Conservation (phyloP, 2,888 invertebrate genomes). For the Agrochola lota region DNA sequence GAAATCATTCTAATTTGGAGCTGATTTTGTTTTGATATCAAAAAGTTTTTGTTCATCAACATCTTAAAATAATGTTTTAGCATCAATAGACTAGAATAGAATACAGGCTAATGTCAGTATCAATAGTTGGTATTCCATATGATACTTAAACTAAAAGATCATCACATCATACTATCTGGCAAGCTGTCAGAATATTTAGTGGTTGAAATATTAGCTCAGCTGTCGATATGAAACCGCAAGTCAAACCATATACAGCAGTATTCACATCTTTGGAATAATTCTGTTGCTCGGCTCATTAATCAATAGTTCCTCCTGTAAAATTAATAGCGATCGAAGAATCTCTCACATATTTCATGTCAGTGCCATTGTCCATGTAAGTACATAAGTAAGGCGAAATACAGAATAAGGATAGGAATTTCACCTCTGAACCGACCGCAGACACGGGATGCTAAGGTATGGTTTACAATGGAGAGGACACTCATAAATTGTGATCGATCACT, state of each 20-base stretch:
- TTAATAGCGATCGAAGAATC: slow-evolving; percentile 28
- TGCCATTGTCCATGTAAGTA: slow-evolving; percentile 18
- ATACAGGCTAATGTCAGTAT: background rate
- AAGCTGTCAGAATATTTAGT: slow-evolving; percentile 16
- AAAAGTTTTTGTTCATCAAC: background rate
- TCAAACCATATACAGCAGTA: background rate
- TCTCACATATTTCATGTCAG: slow-evolving; percentile 33
- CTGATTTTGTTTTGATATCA: background rate
- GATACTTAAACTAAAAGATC: background rate
- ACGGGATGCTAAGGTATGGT: slow-evolving; percentile 32
- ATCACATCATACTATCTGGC: slow-evolving; percentile 2
- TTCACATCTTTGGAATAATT: slow-evolving; percentile 7
- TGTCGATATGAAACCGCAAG: background rate
- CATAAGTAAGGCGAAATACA: slow-evolving; percentile 28
- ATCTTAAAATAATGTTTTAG: background rate
- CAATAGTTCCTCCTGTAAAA: slow-evolving; percentile 30
- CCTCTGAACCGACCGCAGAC: slow-evolving; percentile 61
- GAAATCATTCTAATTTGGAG: slow-evolving; percentile 1
- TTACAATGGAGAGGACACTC: slow-evolving; percentile 6
- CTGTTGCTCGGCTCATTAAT: slow-evolving; percentile 6
- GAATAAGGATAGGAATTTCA: slow-evolving; percentile 52
- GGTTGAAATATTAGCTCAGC: slow-evolving; percentile 17
- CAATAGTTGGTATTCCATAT: background rate
- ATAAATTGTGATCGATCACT: background rate
- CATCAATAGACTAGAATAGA: no score